A percentile compares a stretch with the other conserved stretches of the same genome.
Evolutionary conservation across 2,113 vertebrate genomes (phyloP).

Genomic region (Centropus unirufus): DNA sequence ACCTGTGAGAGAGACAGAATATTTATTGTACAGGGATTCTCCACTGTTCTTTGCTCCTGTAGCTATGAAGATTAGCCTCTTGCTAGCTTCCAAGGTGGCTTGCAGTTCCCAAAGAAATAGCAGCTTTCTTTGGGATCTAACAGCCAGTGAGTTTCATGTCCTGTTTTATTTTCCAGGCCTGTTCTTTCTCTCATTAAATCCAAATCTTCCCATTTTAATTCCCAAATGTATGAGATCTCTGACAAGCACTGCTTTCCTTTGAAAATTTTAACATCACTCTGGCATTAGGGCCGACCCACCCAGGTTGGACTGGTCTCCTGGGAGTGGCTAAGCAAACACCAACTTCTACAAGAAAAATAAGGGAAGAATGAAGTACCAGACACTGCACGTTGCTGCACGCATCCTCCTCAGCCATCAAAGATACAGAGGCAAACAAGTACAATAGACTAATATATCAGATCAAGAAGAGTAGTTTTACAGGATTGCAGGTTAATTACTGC

Average conservation of each 20-base stretch:
- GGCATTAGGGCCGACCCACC: not conserved
- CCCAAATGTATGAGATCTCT: not conserved
- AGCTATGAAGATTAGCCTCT: not conserved
- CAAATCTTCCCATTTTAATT: not conserved
- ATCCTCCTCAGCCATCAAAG: not conserved
- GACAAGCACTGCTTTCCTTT: not conserved
- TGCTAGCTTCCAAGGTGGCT: not conserved
- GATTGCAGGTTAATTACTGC: not conserved
- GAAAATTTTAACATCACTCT: not conserved
- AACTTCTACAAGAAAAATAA: not conserved
- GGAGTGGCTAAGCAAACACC: not conserved
- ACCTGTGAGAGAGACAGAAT: not conserved
- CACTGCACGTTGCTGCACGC: not conserved
- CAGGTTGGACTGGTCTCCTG: accelerated
- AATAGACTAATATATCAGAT: not conserved
- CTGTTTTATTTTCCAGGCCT: not conserved
- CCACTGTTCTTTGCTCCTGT: not conserved
- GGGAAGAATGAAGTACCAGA: not conserved
- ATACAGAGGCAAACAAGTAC: not conserved
- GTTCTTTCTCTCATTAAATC: not conserved
- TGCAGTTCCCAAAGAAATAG: not conserved
- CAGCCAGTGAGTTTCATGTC: not conserved
- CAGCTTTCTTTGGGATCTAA: not conserved
- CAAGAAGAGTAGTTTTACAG: not conserved
- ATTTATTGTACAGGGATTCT: not conserved